Conservation (phyloP, 2,797 vertebrate genomes). For the Pseudomugil tenellus region DNA sequence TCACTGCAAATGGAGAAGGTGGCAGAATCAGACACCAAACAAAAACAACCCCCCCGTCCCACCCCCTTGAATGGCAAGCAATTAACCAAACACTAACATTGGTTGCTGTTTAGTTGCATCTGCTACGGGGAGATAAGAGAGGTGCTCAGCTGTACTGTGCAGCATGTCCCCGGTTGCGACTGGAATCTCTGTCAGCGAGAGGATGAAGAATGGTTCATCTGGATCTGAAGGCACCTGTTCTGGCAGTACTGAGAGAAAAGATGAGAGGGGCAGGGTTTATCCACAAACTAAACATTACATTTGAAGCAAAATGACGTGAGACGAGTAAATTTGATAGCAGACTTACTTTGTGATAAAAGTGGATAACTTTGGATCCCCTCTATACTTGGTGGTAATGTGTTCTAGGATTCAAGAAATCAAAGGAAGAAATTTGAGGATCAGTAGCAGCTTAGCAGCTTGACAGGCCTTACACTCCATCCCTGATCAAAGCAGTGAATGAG, state of each 20-base stretch:
- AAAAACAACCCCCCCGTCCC: background rate
- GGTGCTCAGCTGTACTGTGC: conserved; percentile 8
- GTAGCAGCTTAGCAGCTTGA: background rate
- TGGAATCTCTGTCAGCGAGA: conserved; percentile 82
- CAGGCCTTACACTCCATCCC: background rate
- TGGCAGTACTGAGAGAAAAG: conserved; percentile 30
- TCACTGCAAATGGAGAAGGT: conserved; percentile 20
- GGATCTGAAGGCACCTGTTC: conserved; percentile 57
- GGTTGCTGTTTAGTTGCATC: conserved; percentile 40
- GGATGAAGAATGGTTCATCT: conserved; percentile 80
- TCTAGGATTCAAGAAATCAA: conserved; percentile 40
- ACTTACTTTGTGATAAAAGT: conserved; percentile 61
- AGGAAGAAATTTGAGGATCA: conserved; percentile 11
- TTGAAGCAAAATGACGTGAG: background rate
- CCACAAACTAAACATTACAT: background rate
- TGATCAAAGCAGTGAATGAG: background rate
- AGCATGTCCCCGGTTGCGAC: conserved; percentile 40
- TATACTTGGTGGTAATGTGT: conserved; percentile 11
- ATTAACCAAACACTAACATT: conserved; percentile 53
- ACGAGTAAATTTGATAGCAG: background rate
- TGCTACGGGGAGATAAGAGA: conserved; percentile 30
- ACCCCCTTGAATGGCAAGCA: background rate
- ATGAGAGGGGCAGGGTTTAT: background rate
- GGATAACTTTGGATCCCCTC: conserved; percentile 18
- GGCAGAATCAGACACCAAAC: conserved; percentile 12